phyloP scores from a whole-genome alignment of 23 tunicate genomes.

The Styela plicata region DNA sequence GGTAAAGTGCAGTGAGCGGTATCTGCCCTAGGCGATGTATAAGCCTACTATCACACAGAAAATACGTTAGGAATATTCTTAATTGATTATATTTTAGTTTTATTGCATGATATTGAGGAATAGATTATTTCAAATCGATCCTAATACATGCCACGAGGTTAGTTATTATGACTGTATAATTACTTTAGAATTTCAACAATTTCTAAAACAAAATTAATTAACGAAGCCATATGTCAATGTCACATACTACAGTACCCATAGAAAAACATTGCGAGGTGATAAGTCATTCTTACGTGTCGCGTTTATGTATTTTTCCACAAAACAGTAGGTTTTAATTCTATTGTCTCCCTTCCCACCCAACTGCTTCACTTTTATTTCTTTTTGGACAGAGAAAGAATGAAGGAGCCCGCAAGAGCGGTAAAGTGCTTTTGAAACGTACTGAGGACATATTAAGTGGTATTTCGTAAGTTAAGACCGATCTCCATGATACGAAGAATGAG shows the following conservation, averaged over 20 bases:
- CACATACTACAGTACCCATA: background rate
- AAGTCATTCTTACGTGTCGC: slow-evolving; percentile 19
- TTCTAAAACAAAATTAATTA: no score
- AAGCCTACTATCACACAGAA: no score
- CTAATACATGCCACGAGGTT: no score
- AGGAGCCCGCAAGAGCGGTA: background rate
- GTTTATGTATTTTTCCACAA: background rate
- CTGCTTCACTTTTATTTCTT: background rate
- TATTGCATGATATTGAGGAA: no score
- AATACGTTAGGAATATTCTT: no score
- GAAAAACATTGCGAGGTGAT: background rate
- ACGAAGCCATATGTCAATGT: background rate
- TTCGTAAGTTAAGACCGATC: background rate
- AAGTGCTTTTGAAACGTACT: background rate
- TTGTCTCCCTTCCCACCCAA: background rate
- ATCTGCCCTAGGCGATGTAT: no score
- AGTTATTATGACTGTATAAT: no score
- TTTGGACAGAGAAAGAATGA: background rate
- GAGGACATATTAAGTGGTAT: background rate
- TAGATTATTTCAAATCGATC: no score
- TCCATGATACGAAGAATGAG: no score
- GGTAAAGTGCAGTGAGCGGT: no score
- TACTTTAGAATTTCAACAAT: no score
- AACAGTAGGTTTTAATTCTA: background rate
- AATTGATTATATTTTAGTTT: no score